Percentiles rank a stretch among this genome's conserved stretches.
phyloP scores from a whole-genome alignment of 2,888 invertebrate species.

The Platerodrilus igneus region DNA sequence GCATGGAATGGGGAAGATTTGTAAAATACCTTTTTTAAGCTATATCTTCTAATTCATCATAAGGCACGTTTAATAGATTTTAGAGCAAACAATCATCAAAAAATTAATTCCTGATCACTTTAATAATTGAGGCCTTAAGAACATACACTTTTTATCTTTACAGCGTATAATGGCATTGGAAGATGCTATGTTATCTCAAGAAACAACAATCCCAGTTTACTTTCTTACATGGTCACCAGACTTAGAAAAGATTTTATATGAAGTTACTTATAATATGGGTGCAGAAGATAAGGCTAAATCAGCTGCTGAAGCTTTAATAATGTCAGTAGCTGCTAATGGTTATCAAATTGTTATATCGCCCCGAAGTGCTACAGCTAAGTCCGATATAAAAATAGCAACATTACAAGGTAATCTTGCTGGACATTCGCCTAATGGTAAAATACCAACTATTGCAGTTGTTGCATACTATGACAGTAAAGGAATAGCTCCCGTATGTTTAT shows the following conservation, averaged over 20 bases:
- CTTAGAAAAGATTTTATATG: slow-evolving; percentile 68
- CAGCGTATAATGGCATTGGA: slow-evolving; percentile 75
- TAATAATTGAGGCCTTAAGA: too few relatives aligned
- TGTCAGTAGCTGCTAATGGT: slow-evolving; percentile 88
- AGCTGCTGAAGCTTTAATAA: slow-evolving; percentile 77
- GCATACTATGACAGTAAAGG: slow-evolving; percentile 93
- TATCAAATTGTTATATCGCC: slow-evolving; percentile 87
- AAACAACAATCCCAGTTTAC: slow-evolving; percentile 81
- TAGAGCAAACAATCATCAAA: too few relatives aligned
- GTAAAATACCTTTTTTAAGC: too few relatives aligned
- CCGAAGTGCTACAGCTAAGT: slow-evolving; percentile 62
- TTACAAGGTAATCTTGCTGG: slow-evolving; percentile 81
- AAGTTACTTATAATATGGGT: slow-evolving; percentile 65
- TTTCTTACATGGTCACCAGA: slow-evolving; percentile 74
- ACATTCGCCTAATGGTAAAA: slow-evolving; percentile 57
- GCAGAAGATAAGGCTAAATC: slow-evolving; percentile 69
- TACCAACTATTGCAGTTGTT: slow-evolving; percentile 82
- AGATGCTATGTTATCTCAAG: slow-evolving; percentile 74
- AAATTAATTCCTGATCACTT: too few relatives aligned
- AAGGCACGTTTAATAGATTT: too few relatives aligned
- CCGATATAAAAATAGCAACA: slow-evolving; percentile 80
- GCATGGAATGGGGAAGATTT: too few relatives aligned
- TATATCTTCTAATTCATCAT: too few relatives aligned
- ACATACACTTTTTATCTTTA: slow-evolving; percentile 24
- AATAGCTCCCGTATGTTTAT: slow-evolving; percentile 74